These are phyloP conservation scores for Tenthredo amoena DNA, from an alignment of 2,888 invertebrate genomes.

Conservation along the genomic window DNA sequence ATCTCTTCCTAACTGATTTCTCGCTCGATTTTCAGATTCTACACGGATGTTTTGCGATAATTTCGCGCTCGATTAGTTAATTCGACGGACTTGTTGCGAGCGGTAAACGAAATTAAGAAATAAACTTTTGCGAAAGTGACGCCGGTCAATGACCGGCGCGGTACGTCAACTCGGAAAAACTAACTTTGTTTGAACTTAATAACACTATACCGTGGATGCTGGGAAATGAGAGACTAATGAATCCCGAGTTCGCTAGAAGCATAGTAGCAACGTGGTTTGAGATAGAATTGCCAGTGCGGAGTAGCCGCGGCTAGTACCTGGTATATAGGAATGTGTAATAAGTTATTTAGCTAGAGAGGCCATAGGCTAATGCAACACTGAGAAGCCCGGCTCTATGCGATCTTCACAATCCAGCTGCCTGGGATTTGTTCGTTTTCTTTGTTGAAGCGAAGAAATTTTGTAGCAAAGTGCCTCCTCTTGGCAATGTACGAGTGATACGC, in stretches of 20 bases:
- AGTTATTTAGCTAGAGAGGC: slow-evolving; percentile 68
- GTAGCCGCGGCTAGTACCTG: slow-evolving; percentile 42
- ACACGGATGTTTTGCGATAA: background rate
- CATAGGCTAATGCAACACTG: slow-evolving; percentile 49
- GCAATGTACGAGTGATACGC: slow-evolving; percentile 7
- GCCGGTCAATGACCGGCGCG: slow-evolving; percentile 4
- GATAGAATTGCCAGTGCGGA: slow-evolving; percentile 50
- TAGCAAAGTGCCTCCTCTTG: slow-evolving; percentile 28
- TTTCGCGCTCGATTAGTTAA: background rate
- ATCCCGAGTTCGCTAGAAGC: slow-evolving; percentile 39
- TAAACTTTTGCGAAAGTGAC: background rate
- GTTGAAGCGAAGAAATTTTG: slow-evolving; percentile 4
- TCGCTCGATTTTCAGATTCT: slow-evolving; percentile 1
- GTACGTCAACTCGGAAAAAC: slow-evolving; percentile 29
- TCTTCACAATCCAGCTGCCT: slow-evolving; percentile 3
- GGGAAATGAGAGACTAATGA: slow-evolving; percentile 68
- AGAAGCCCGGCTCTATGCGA: background rate
- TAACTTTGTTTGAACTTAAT: slow-evolving; percentile 68
- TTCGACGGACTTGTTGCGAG: background rate
- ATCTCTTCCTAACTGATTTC: background rate
- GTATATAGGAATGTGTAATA: slow-evolving; percentile 68
- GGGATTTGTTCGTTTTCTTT: slow-evolving; percentile 41
- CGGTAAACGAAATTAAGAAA: background rate
- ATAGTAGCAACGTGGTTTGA: slow-evolving; percentile 31
- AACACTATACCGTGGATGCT: slow-evolving; percentile 66